These are phyloP conservation scores for Calliscelio sp. DNA, from an alignment of 2,888 invertebrate species.

Conservation along the genomic window DNA sequence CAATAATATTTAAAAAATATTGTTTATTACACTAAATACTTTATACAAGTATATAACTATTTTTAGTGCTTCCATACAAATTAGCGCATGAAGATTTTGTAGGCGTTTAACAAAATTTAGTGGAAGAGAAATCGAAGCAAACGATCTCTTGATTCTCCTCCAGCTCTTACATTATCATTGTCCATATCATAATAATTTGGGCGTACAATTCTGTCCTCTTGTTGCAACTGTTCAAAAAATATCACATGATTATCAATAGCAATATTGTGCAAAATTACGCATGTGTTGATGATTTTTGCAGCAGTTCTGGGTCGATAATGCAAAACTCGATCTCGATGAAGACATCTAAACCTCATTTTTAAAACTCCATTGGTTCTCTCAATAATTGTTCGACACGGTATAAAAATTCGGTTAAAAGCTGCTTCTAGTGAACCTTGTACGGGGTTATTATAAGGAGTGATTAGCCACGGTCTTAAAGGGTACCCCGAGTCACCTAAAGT, in stretches of 20 bases:
- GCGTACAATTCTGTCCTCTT: no score
- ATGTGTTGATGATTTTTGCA: conserved; percentile 3
- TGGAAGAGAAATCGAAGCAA: no score
- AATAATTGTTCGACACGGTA: background rate
- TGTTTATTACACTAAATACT: no score
- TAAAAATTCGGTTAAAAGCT: background rate
- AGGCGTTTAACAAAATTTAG: no score
- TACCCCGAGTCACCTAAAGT: conserved; percentile 16
- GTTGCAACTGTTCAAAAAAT: no score
- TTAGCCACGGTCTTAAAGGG: background rate
- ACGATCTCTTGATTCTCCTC: no score
- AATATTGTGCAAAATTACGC: conserved; percentile 1
- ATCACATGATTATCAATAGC: background rate
- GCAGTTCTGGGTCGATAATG: background rate
- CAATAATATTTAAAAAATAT: no score
- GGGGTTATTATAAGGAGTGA: background rate
- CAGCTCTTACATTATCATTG: no score
- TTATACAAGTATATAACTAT: no score
- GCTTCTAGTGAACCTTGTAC: background rate
- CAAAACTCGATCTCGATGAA: background rate
- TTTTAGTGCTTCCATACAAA: no score
- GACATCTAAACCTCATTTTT: background rate
- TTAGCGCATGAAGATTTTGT: no score
- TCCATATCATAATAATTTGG: no score
- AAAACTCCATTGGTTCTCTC: background rate